A percentile compares a stretch with the other conserved stretches of the same genome.
These are phyloP conservation scores for Xylophagus ater DNA, from an alignment of 2,888 invertebrate genomes.

Conservation along the genomic window DNA sequence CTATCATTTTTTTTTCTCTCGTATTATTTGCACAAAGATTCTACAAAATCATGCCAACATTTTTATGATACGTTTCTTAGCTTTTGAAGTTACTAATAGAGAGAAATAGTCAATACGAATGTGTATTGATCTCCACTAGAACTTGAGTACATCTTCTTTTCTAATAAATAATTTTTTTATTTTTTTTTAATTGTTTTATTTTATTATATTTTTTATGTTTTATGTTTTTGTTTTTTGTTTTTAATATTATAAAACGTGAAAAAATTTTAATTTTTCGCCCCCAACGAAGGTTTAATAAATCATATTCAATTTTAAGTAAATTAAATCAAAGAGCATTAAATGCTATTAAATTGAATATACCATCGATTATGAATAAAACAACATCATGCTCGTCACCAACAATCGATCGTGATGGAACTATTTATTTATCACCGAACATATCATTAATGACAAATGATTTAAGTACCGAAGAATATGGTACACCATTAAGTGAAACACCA, in stretches of 20 bases:
- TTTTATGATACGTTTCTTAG: no score
- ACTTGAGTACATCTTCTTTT: no score
- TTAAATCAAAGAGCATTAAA: slow-evolving; percentile 37
- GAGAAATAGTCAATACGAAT: no score
- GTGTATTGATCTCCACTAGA: no score
- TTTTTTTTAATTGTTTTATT: slow-evolving; percentile 8
- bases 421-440: slow-evolving; percentile 36
- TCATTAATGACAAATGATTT: slow-evolving; percentile 26
- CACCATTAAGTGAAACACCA: slow-evolving; percentile 33
- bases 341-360: slow-evolving; percentile 36
- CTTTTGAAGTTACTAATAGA: no score
- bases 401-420: slow-evolving; percentile 22
- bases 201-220: slow-evolving; percentile 5
- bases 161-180: slow-evolving; percentile 18
- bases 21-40: no score
- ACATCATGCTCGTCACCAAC: slow-evolving; percentile 13
- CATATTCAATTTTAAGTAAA: slow-evolving; percentile 40
- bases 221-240: slow-evolving; percentile 7
- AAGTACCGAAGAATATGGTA: slow-evolving; percentile 32
- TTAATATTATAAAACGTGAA: slow-evolving; percentile 3
- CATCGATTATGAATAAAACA: slow-evolving; percentile 17
- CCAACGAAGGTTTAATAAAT: slow-evolving; percentile 38
- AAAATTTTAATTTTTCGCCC: slow-evolving; percentile 11
- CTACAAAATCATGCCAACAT: no score
- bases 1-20: no score